Evolutionary conservation across 2,113 vertebrate species (phyloP).

Genomic region (Oreotrochilus melanogaster): DNA sequence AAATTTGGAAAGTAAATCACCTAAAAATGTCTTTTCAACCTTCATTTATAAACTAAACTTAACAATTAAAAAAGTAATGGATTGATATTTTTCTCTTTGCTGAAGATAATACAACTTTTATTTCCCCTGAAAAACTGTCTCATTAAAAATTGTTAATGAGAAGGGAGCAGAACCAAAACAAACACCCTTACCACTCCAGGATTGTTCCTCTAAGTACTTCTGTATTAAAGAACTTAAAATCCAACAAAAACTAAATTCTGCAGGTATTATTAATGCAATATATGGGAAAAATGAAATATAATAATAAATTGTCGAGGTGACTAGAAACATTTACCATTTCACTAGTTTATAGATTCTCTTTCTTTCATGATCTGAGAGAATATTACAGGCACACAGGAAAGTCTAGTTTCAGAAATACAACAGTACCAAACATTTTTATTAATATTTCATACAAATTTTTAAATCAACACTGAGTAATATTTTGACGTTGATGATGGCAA

Average conservation of each 20-base stretch:
- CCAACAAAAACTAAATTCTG: background rate
- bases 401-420: constrained; percentile 62
- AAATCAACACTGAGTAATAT: constrained; percentile 60
- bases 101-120: background rate
- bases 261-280: background rate
- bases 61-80: background rate
- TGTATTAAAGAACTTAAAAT: constrained; percentile 4
- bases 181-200: background rate
- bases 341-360: constrained; percentile 6
- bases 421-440: constrained; percentile 72
- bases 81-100: background rate
- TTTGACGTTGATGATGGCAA: constrained; percentile 60
- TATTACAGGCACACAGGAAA: constrained; percentile 55
- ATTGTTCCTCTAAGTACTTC: background rate
- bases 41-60: background rate
- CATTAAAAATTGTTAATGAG: background rate
- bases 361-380: constrained; percentile 1
- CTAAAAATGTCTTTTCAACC: background rate
- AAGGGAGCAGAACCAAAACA: constrained; percentile 15
- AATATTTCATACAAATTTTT: constrained; percentile 56
- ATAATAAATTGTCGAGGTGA: background rate
- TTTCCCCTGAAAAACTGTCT: background rate
- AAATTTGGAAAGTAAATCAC: background rate
- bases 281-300: background rate
- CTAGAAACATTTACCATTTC: background rate